phyloP scores from a whole-genome alignment of 2,113 vertebrate genomes.

The Heterochromis multidens region DNA sequence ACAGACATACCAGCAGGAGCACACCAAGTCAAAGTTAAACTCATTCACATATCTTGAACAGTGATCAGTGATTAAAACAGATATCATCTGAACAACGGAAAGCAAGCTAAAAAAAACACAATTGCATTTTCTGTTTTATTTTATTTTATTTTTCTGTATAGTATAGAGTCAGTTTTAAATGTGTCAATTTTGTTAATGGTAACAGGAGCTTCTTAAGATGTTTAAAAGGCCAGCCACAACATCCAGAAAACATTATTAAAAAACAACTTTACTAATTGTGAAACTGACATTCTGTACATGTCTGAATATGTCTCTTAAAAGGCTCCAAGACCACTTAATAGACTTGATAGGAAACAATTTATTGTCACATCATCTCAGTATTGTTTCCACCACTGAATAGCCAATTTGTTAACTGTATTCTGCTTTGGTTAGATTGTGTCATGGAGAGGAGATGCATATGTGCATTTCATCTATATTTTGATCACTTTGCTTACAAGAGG shows the following conservation, averaged over 20 bases:
- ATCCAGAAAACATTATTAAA: neutral
- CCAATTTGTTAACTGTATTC: too few species aligned
- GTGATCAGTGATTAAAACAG: neutral
- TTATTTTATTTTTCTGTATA: rapidly evolving
- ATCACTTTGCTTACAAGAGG: neutral
- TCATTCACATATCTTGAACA: too few species aligned
- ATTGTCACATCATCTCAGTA: neutral
- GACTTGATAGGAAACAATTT: neutral
- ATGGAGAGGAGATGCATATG: neutral
- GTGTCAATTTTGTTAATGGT: neutral
- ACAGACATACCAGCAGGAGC: neutral
- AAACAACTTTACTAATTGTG: too few species aligned
- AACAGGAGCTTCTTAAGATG: neutral
- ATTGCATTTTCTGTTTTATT: neutral
- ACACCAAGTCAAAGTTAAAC: too few species aligned
- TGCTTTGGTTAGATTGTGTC: neutral
- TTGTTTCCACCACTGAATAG: neutral
- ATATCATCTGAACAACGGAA: neutral
- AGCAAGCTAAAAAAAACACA: neutral
- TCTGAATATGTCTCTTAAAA: neutral
- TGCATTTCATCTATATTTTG: rapidly evolving
- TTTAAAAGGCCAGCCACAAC: neutral
- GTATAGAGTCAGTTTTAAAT: neutral
- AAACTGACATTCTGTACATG: too few species aligned
- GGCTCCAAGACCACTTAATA: rapidly evolving